Percentiles rank a stretch among this genome's conserved stretches.
phyloP scores from a whole-genome alignment of 2,888 invertebrate species.

The Dolichomitus sp. region DNA sequence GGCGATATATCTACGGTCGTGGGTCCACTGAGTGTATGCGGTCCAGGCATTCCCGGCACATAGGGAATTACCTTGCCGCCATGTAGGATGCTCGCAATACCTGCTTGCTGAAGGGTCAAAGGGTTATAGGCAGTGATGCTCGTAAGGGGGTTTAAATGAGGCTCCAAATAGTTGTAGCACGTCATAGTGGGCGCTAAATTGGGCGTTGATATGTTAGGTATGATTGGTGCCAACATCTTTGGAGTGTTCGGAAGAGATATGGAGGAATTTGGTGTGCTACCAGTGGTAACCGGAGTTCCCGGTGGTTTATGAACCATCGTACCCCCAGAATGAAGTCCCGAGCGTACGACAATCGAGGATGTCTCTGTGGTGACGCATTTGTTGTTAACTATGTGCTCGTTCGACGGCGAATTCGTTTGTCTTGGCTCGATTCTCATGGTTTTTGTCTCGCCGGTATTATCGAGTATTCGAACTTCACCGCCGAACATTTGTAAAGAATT shows the following conservation, averaged over 20 bases:
- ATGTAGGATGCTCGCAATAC: conserved; percentile 89
- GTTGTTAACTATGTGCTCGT: conserved; percentile 65
- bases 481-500: conserved; percentile 91
- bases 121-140: conserved; percentile 91
- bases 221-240: conserved; percentile 88
- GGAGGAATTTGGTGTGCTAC: conserved; percentile 75
- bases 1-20: conserved; percentile 82
- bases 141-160: conserved; percentile 88
- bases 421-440: conserved; percentile 90
- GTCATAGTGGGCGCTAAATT: conserved; percentile 86
- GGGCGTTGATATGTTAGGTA: conserved; percentile 87
- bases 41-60: conserved; percentile 96
- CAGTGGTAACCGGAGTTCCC: conserved; percentile 68
- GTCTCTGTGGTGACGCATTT: conserved; percentile 86
- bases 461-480: conserved; percentile 92
- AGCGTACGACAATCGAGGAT: conserved; percentile 92
- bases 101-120: conserved; percentile 89
- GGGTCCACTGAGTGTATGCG: conserved; percentile 88
- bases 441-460: conserved; percentile 90
- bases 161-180: conserved; percentile 81
- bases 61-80: conserved; percentile 93
- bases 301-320: conserved; percentile 91
- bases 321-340: conserved; percentile 94
- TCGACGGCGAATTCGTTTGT: conserved; percentile 86
- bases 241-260: conserved; percentile 87